Evolutionary conservation across 2,113 vertebrate genomes (phyloP).

Genomic region (Pseudorhombus dupliciocellatus): DNA sequence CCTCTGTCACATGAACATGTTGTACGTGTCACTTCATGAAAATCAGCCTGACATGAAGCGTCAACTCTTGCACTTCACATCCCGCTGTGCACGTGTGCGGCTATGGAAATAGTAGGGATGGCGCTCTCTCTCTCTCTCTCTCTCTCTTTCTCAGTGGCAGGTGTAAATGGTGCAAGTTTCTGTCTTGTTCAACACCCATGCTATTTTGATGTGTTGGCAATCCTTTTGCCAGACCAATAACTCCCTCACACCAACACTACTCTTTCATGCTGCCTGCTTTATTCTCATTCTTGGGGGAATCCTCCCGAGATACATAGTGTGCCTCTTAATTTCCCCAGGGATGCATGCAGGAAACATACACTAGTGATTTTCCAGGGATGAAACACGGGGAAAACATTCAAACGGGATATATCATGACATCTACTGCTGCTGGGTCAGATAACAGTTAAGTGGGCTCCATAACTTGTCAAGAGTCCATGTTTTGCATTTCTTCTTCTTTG

Average conservation of each 20-base stretch:
- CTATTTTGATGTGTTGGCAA: constrained; percentile 81
- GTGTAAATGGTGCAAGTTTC: constrained; percentile 79
- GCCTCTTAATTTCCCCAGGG: constrained; percentile 85
- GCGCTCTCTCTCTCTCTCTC: constrained; percentile 5
- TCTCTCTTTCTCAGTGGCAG: constrained; percentile 57
- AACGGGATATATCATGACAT: constrained; percentile 71
- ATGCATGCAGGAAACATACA: constrained; percentile 81
- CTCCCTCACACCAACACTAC: constrained; percentile 79
- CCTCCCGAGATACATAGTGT: constrained; percentile 81
- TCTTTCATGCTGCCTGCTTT: constrained; percentile 79
- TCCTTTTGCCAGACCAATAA: constrained; percentile 80
- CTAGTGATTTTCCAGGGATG: constrained; percentile 81
- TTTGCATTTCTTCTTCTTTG: constrained; percentile 58
- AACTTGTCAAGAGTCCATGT: constrained; percentile 69
- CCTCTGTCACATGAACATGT: constrained; percentile 61
- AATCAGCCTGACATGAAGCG: constrained; percentile 64
- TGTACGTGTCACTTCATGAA: constrained; percentile 60
- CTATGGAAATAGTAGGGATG: constrained; percentile 69
- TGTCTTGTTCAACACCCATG: constrained; percentile 79
- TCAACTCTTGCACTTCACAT: constrained; percentile 61
- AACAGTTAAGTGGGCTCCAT: constrained; percentile 71
- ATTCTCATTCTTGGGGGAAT: constrained; percentile 80
- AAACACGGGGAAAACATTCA: constrained; percentile 77
- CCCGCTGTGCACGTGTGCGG: constrained; percentile 29
- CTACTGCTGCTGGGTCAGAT: constrained; percentile 66